Evolutionary conservation across 2,888 invertebrate genomes (phyloP), one percentile per base, ranked within the genome.

Genomic region (Congeria kusceri): DNA sequence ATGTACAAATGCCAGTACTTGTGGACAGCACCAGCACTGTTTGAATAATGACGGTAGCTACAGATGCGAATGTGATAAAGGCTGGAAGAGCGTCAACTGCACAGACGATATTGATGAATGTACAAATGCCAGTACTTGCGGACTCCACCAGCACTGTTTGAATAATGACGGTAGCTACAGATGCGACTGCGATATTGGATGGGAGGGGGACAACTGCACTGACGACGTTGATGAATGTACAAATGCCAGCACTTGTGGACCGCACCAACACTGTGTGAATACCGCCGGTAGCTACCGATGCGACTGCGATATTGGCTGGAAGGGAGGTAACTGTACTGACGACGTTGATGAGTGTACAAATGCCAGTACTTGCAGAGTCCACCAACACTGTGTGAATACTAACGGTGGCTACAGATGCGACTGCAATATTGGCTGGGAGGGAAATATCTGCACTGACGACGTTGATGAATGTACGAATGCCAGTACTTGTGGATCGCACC

Each of bases 291-390:
- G 58, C 13, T 76, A 32, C 39, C 47, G 11, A 15, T 76, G 76
- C 56, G 15, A 27, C 11, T 80, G 80, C 57, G 3, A 32, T 15
- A 11, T 15, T 18, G 72, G 68, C 11, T 80, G 61, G 63, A 53
- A 66, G 23, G 80, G 80, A 18, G 15, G 1, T 23, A 49, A 47
- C 29, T 79, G 79, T 44, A n/a, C n/a, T 3, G 18, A n/a, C 7
- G 79, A 79, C 46, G 63, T 67, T 9, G 57, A 79, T 32, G 79
- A 79, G 67, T 79, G 79, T 29, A n/a, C 39, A 39, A 39, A 39
- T 4, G 18, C 4, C 5, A 32, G 3, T 9, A 49, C 4, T 3
- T 47, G 13, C 13, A 3, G 46, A 39, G 27, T 47, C 5, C n/a
- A n/a, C 20, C 25, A 65, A 25, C 62, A 66, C 13, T 85, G 85